phyloP scores from a whole-genome alignment of 2,888 invertebrate genomes.

The Gasteruption jaculator region DNA sequence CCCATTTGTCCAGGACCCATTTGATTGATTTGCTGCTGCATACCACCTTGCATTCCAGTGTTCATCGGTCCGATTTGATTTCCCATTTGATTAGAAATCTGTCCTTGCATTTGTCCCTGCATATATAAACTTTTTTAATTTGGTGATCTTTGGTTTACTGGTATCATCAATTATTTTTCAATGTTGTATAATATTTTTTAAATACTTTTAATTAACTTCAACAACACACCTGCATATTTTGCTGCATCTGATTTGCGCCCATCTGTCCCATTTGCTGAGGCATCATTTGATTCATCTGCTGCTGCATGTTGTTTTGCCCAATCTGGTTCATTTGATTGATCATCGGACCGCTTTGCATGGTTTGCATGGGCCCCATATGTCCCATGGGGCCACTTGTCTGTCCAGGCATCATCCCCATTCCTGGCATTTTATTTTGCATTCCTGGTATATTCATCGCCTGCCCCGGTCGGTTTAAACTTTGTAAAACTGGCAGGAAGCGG shows the following conservation, averaged over 20 bases:
- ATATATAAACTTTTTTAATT: not conserved
- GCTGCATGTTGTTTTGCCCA: slow-evolving; percentile 43
- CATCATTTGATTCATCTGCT: slow-evolving; percentile 47
- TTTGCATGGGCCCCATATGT: slow-evolving; percentile 56
- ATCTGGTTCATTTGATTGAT: slow-evolving; percentile 50
- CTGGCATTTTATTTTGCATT: slow-evolving; percentile 58
- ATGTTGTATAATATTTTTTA: slow-evolving; percentile 1
- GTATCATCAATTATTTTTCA: not conserved
- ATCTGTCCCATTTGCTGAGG: slow-evolving; percentile 41
- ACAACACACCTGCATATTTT: slow-evolving; percentile 39
- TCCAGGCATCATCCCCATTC: slow-evolving; percentile 50
- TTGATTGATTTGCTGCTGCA: slow-evolving; percentile 48
- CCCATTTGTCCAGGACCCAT: slow-evolving; percentile 46
- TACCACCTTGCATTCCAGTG: slow-evolving; percentile 39
- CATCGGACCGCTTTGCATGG: slow-evolving; percentile 53
- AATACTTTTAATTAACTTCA: not conserved
- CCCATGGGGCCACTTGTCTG: slow-evolving; percentile 51
- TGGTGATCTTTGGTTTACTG: not conserved
- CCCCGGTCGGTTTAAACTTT: slow-evolving; percentile 66
- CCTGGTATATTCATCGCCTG: slow-evolving; percentile 59
- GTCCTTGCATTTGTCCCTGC: slow-evolving; percentile 46
- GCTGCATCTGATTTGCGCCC: slow-evolving; percentile 42
- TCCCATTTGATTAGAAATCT: slow-evolving; percentile 45
- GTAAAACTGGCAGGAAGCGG: slow-evolving; percentile 65
- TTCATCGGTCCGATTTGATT: slow-evolving; percentile 44